These are phyloP conservation scores for Magallana angulata DNA, from an alignment of 1,140 invertebrate species.

Conservation along the genomic window DNA sequence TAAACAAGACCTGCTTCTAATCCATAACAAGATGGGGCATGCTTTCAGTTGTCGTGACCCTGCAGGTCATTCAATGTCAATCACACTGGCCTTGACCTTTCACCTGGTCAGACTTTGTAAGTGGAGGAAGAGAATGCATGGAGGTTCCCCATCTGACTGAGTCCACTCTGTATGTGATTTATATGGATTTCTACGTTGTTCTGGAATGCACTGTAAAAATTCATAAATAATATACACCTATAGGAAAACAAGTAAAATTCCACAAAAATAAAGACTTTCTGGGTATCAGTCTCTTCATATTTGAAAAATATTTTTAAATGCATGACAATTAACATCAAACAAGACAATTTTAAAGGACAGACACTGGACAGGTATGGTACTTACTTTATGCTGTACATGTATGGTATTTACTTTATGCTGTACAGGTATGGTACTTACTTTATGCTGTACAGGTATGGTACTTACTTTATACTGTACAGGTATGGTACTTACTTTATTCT, in stretches of 20 bases:
- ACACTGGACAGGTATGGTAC: no score
- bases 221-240: background rate
- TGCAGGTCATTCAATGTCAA: background rate
- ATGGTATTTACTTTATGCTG: no score
- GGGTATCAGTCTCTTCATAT: no score
- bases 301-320: no score
- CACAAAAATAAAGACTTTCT: background rate
- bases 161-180: constrained; percentile 92
- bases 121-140: constrained; percentile 76
- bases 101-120: constrained; percentile 47
- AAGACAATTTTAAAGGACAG: no score
- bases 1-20: no score
- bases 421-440: no score
- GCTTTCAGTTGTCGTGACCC: background rate
- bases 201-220: constrained; percentile 86
- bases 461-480: constrained; percentile 84
- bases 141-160: constrained; percentile 85
- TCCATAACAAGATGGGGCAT: no score
- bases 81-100: constrained; percentile 1
- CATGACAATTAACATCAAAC: no score
- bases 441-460: background rate
- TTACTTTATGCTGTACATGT: no score
- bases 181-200: constrained; percentile 94
- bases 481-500: no score
- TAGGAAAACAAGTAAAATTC: background rate